Conservation (phyloP, 2,113 vertebrate species). For the Phylloscopus trochilus region DNA sequence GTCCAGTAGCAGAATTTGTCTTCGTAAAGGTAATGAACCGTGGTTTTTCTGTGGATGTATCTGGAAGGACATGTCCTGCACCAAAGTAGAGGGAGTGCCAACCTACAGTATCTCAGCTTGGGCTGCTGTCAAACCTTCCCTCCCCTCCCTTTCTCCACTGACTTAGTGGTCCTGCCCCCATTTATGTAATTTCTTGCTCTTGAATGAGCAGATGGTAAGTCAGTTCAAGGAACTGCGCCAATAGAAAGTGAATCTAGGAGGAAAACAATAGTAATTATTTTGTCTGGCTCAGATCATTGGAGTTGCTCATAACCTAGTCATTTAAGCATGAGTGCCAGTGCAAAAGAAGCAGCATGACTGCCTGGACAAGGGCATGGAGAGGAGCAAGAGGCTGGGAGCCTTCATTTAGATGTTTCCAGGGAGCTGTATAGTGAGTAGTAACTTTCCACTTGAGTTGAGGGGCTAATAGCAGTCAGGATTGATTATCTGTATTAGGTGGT, state of each 20-base stretch:
- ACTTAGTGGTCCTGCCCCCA: not conserved
- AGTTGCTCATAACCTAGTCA: not conserved
- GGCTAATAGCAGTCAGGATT: not conserved
- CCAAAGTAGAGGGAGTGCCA: not conserved
- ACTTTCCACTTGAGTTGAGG: not conserved
- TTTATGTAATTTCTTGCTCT: not conserved
- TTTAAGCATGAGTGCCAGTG: not conserved
- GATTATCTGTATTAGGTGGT: not conserved
- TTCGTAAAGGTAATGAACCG: not conserved
- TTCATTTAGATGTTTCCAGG: not conserved
- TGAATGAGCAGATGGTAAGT: not conserved
- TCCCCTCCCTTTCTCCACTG: not conserved
- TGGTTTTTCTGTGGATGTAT: not conserved
- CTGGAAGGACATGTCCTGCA: not conserved
- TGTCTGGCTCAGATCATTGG: not conserved
- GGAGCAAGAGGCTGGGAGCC: not conserved
- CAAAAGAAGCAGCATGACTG: not conserved
- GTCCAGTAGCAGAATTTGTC: not conserved
- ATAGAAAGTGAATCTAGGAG: not conserved
- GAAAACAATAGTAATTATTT: constrained; percentile 6
- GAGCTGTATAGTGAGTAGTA: not conserved
- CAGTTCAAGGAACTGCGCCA: not conserved
- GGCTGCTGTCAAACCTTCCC: accelerated
- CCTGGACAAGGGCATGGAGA: not conserved
- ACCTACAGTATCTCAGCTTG: not conserved